Percentiles rank a stretch among this genome's conserved stretches.
phyloP scores from a whole-genome alignment of 2,113 vertebrate genomes.

The Callospermophilus lateralis region DNA sequence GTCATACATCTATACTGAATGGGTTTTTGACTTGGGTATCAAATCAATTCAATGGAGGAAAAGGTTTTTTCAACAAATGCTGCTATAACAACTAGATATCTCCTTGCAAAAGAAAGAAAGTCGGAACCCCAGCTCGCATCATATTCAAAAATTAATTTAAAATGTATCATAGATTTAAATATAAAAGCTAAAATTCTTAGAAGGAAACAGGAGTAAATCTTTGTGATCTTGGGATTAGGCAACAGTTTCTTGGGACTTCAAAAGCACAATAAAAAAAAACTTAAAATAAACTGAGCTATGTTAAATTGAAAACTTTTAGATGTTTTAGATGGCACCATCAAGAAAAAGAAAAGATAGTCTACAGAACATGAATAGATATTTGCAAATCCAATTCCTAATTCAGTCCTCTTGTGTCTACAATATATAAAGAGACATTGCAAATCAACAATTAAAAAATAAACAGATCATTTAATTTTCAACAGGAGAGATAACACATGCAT shows the following conservation, averaged over 20 bases:
- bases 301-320: not conserved
- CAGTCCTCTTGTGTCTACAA: not conserved
- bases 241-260: not conserved
- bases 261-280: not conserved
- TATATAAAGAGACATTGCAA: not conserved
- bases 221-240: not conserved
- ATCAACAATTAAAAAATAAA: not conserved
- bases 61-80: not conserved
- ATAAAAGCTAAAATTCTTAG: not conserved
- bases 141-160: not conserved
- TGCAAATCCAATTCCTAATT: not conserved
- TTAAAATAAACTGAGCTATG: not conserved
- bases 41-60: not conserved
- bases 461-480: not conserved
- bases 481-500: not conserved
- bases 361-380: not conserved
- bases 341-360: not conserved
- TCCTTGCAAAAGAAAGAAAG: too few species aligned
- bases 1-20: not conserved
- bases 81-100: not conserved
- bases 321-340: not conserved
- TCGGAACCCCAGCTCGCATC: not conserved
- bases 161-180: not conserved
- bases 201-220: not conserved
- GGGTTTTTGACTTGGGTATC: not conserved